A percentile compares a stretch with the other conserved stretches of the same genome.
phyloP scores from a whole-genome alignment of 2,888 invertebrate genomes.

The Melangyna quadrimaculata region DNA sequence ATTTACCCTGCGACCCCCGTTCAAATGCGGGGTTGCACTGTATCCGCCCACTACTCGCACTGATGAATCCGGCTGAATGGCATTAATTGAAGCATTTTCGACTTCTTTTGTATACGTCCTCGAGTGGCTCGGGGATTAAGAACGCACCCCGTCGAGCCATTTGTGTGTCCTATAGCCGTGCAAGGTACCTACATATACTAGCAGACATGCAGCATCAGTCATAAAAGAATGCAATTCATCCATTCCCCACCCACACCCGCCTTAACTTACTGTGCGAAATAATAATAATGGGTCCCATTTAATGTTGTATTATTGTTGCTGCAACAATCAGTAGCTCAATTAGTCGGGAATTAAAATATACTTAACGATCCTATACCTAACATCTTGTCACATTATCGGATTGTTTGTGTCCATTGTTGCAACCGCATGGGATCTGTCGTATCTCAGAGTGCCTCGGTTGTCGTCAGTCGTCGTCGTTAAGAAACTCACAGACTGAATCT shows the following conservation, averaged over 20 bases:
- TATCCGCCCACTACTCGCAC: slow-evolving; percentile 53
- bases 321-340: slow-evolving; percentile 71
- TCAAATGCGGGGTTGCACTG: slow-evolving; percentile 28
- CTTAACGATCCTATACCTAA: slow-evolving; percentile 65
- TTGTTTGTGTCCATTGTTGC: slow-evolving; percentile 69
- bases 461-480: neutral
- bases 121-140: slow-evolving; percentile 62
- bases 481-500: slow-evolving; percentile 14
- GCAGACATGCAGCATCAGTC: neutral
- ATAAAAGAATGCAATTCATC: slow-evolving; percentile 52
- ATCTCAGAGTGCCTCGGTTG: neutral
- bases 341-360: slow-evolving; percentile 70
- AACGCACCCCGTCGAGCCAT: slow-evolving; percentile 63
- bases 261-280: neutral
- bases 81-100: slow-evolving; percentile 71
- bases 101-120: slow-evolving; percentile 62
- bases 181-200: no score
- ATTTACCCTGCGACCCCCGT: slow-evolving; percentile 4
- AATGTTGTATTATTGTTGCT: slow-evolving; percentile 58
- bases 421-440: slow-evolving; percentile 55
- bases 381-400: slow-evolving; percentile 70
- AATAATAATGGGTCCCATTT: slow-evolving; percentile 54
- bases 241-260: slow-evolving; percentile 23
- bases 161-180: slow-evolving; percentile 9
- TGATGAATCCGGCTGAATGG: slow-evolving; percentile 51